These are phyloP conservation scores for Hyperoplus lanceolatus DNA, from an alignment of 2,797 vertebrate species.

Conservation along the genomic window DNA sequence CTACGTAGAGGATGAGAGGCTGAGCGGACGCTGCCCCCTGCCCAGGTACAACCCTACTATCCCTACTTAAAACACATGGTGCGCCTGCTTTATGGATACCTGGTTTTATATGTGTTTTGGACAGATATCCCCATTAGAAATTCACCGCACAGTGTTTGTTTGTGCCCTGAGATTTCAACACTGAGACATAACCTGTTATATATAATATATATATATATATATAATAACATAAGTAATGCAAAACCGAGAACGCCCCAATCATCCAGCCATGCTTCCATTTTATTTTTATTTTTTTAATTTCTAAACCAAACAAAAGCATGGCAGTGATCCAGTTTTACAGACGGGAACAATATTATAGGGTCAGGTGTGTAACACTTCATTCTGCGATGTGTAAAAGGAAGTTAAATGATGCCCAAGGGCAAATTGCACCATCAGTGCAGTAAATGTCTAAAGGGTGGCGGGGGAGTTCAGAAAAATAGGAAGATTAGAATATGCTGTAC, in stretches of 20 bases:
- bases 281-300: slow-evolving; percentile 13
- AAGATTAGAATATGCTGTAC: background rate
- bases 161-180: background rate
- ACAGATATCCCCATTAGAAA: background rate
- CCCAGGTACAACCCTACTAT: slow-evolving; percentile 87
- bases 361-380: background rate
- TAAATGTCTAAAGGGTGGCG: background rate
- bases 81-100: background rate
- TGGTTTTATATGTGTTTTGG: background rate
- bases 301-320: slow-evolving; percentile 25
- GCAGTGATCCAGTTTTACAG: slow-evolving; percentile 1
- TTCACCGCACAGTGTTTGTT: background rate
- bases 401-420: slow-evolving; percentile 23
- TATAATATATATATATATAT: no score
- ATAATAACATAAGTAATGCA: background rate
- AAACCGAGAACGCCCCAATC: background rate
- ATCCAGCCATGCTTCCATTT: background rate
- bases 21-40: slow-evolving; percentile 97
- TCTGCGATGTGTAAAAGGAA: background rate
- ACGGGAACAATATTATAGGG: background rate
- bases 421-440: slow-evolving; percentile 22
- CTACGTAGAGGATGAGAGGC: slow-evolving; percentile 95
- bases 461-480: background rate
- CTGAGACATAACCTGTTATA: background rate
- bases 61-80: no score